Evolutionary conservation across 2,888 invertebrate genomes (phyloP), one percentile per base, ranked within the genome.

Genomic region (Rosalia funebris): DNA sequence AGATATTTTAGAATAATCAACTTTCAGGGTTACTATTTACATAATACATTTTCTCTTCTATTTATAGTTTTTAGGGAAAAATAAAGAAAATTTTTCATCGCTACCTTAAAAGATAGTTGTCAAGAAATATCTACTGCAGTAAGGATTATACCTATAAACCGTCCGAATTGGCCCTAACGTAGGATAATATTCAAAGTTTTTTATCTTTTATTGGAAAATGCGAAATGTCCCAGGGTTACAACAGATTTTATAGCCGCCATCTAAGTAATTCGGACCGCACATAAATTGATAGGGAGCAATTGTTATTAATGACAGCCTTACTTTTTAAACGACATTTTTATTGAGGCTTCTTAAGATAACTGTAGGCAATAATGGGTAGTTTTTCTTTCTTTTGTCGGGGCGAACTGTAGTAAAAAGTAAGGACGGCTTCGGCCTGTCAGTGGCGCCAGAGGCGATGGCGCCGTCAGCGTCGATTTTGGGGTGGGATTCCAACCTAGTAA

Each of bases 351-450:
- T 80, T 81, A 81, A 81, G 81, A 81, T 81, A 81, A 81, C 81
- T 79, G 80, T 81, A 80, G 80, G 80, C 80, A 81, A 81, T 81
- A 81, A 81, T 81, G 80, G 81, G 78, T 77, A 78, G 81, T 79
- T 81, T 80, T 79, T 79, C 80, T 78, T 79, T 76, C 79, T 75
- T 77, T 78, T 76, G 77, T 77, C 75, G 76, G 74, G 70, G 73
- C 70, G 69, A 75, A 75, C 72, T 71, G 77, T 74, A 75, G 78
- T 79, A 80, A 80, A 80, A 80, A 80, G 79, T 79, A 77, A 79
- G 79, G 77, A 79, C 77, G 78, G 75, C 77, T 78, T 63, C 68
- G 63, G 75, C 75, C 72, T 65, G 67, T 62, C 72, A 72, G 70
- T 75, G 76, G 74, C 77, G 77, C 75, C 76, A 75, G 68, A 73